Evolutionary conservation across 2,113 vertebrate genomes (phyloP), one percentile per base, ranked within the genome.

Genomic region (Eptesicus fuscus): DNA sequence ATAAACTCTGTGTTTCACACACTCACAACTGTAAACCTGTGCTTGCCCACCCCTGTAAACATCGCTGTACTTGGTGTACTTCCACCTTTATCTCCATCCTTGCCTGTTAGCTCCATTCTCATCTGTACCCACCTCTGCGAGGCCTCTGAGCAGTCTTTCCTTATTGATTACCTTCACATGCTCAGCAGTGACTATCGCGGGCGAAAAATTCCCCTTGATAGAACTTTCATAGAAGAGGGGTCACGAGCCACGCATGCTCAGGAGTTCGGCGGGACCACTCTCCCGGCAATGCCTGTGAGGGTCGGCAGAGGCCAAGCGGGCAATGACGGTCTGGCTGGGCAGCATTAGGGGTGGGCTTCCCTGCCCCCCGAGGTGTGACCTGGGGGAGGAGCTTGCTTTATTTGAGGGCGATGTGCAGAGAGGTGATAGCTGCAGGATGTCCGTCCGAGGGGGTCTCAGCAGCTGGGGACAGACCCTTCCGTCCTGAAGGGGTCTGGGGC

Each of bases 211-310:
- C 8, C 23, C 9, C 11, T 2, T 0, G n/a, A n/a, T n/a, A n/a
- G n/a, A n/a, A n/a, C n/a, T n/a, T 16, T 7, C n/a, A 74, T 37
- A 56, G 40, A 10, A 47, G 76, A 70, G 22, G 71, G 63, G 9
- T 11, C 32, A 17, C 0, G 1, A 5, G 18, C 40, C 17, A 14
- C 1, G 42, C 1, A 2, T 1, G 0, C 18, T 20, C 8, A 35
- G 65, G n/a, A n/a, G 23, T 23, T 40, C 18, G 22, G 56, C 1
- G 49, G 51, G 37, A n/a, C n/a, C n/a, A n/a, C n/a, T n/a, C n/a
- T n/a, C n/a, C n/a, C n/a, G n/a, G n/a, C n/a, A n/a, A n/a, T n/a
- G 1, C 35, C 53, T 0, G 0, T 5, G 59, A 47, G 5, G 35
- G 42, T 22, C 2, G 30, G 30, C 17, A 25, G 69, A 18, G 9